These are phyloP conservation scores for Epinotia demarniana DNA, from an alignment of 2,888 invertebrate species.

Conservation along the genomic window DNA sequence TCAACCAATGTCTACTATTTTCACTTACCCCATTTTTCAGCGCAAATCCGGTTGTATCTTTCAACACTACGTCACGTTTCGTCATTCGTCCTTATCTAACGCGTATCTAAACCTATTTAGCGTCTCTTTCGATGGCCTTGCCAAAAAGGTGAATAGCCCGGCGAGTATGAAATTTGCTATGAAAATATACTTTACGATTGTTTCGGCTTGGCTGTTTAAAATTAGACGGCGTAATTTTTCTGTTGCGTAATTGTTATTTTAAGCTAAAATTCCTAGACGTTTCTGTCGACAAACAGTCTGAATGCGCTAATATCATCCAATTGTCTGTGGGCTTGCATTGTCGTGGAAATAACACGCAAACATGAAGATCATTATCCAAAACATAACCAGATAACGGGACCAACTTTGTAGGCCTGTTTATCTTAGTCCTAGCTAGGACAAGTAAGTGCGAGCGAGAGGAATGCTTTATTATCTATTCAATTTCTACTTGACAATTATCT, in stretches of 20 bases:
- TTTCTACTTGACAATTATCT: too few relatives aligned
- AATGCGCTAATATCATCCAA: not conserved
- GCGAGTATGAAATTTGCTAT: constrained; percentile 50
- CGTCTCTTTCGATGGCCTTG: constrained; percentile 64
- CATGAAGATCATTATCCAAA: too few relatives aligned
- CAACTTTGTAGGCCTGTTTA: too few relatives aligned
- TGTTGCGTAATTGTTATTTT: constrained; percentile 24
- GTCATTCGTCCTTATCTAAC: constrained; percentile 49
- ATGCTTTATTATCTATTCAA: too few relatives aligned
- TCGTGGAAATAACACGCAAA: too few relatives aligned
- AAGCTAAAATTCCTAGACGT: constrained; percentile 9
- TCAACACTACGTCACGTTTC: constrained; percentile 48
- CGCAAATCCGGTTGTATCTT: constrained; percentile 53
- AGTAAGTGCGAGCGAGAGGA: too few relatives aligned
- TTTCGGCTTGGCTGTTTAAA: constrained; percentile 28
- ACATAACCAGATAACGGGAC: too few relatives aligned
- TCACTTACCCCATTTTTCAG: constrained; percentile 38
- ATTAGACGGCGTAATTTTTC: constrained; percentile 33
- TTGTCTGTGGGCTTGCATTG: too few relatives aligned
- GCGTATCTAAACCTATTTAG: constrained; percentile 33
- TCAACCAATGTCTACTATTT: constrained; percentile 29
- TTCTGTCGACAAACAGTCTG: constrained; percentile 18
- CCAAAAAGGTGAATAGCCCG: constrained; percentile 66
- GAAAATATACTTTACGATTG: constrained; percentile 45
- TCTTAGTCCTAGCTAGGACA: too few relatives aligned